phyloP scores from a whole-genome alignment of 2,113 vertebrate species.

The Cyprinodon variegatus region DNA sequence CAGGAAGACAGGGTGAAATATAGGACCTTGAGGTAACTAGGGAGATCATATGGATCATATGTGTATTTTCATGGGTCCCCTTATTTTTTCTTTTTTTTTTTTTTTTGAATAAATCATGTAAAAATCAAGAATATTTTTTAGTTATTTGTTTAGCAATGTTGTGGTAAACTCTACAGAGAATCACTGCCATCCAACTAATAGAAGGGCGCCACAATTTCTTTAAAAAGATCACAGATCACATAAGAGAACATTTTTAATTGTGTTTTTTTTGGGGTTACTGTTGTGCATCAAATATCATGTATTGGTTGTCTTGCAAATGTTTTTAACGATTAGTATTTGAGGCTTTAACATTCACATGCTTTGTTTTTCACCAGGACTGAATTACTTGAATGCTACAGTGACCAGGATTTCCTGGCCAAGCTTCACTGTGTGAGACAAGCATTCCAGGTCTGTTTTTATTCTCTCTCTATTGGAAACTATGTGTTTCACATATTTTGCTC shows the following conservation, averaged over 20 bases:
- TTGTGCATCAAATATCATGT: too few relatives aligned
- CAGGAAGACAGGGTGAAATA: slow-evolving; percentile 84
- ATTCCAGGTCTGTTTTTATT: slow-evolving; percentile 85
- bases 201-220: neutral
- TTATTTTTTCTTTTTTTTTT: neutral
- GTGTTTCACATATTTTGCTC: too few relatives aligned
- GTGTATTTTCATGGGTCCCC: neutral
- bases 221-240: neutral
- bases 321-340: too few relatives aligned
- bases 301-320: neutral
- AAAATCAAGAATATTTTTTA: neutral
- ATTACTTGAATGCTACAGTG: slow-evolving; percentile 91
- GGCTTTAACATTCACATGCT: neutral
- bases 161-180: neutral
- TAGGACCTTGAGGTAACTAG: slow-evolving; percentile 86
- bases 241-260: neutral
- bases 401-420: slow-evolving; percentile 96
- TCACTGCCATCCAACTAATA: neutral
- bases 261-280: too few relatives aligned
- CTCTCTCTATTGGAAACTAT: too few relatives aligned
- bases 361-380: slow-evolving; percentile 77
- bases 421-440: slow-evolving; percentile 95
- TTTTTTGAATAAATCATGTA: neutral
- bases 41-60: neutral
- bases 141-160: neutral